Conservation (phyloP, 37 sponge, comb jelly and placozoan species). For the Spongilla lacustris region DNA sequence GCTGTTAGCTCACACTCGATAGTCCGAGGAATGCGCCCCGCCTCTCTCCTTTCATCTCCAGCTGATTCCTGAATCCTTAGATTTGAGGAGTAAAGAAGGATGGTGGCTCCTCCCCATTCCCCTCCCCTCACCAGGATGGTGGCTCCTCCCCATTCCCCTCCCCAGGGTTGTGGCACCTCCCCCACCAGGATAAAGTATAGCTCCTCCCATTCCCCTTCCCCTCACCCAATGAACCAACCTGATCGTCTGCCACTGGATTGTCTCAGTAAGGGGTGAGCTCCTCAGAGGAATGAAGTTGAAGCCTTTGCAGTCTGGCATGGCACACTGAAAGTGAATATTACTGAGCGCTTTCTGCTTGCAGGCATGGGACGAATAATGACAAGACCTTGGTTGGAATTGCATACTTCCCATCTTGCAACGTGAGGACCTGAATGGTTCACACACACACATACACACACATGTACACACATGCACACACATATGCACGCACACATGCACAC, state of each 20-base stretch:
- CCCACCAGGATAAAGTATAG: too few relatives aligned
- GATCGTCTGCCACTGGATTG: slow-evolving; percentile 88
- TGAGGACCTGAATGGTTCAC: slow-evolving; percentile 33
- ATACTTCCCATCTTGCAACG: slow-evolving; percentile 92
- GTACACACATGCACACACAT: neutral
- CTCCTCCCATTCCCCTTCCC: neutral
- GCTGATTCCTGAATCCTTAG: slow-evolving; percentile 84
- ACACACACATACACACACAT: neutral
- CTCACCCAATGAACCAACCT: slow-evolving; percentile 28
- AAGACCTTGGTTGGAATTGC: slow-evolving; percentile 79
- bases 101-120: too few relatives aligned
- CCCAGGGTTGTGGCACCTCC: too few relatives aligned
- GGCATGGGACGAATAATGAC: neutral
- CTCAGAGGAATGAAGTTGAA: slow-evolving; percentile 68
- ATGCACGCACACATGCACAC: too few relatives aligned
- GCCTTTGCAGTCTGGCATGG: slow-evolving; percentile 60
- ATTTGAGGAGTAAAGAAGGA: too few relatives aligned
- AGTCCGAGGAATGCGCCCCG: slow-evolving; percentile 88
- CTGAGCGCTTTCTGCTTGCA: too few relatives aligned
- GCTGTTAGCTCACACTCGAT: slow-evolving; percentile 94
- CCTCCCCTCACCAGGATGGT: too few relatives aligned
- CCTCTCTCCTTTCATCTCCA: slow-evolving; percentile 76
- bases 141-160: too few relatives aligned
- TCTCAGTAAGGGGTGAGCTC: slow-evolving; percentile 78
- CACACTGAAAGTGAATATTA: slow-evolving; percentile 40